Evolutionary conservation across 2,797 vertebrate species (phyloP).

Genomic region (Phrynocephalus guinanensis): DNA sequence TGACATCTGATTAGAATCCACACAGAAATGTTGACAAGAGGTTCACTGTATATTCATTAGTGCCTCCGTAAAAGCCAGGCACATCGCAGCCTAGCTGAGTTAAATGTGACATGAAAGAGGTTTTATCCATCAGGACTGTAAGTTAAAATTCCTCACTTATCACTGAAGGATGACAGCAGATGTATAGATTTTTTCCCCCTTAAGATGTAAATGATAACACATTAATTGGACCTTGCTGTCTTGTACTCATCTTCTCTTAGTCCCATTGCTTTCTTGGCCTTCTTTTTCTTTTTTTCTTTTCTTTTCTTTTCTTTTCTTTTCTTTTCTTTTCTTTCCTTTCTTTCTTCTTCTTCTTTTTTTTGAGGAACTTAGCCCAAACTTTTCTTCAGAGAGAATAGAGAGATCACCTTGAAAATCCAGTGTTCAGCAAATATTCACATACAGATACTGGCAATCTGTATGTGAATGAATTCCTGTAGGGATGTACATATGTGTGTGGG

Average conservation of each 20-base stretch:
- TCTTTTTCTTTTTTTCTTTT: too few relatives aligned
- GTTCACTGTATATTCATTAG: constrained; percentile 59
- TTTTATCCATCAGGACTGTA: constrained; percentile 63
- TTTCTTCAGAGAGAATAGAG: fast-evolving
- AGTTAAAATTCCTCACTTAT: constrained; percentile 58
- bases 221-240: constrained; percentile 50
- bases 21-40: constrained; percentile 37
- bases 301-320: too few relatives aligned
- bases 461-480: too few relatives aligned
- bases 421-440: not conserved
- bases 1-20: constrained; percentile 52
- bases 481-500: too few relatives aligned
- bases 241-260: constrained; percentile 8
- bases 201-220: constrained; percentile 36
- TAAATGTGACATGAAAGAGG: constrained; percentile 60
- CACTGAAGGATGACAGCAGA: constrained; percentile 45
- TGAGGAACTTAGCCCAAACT: not conserved
- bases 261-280: not conserved
- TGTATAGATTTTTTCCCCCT: constrained; percentile 51
- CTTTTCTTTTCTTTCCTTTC: too few relatives aligned
- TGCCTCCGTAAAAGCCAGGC: constrained; percentile 48
- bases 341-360: fast-evolving
- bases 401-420: not conserved
- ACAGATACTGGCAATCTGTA: not conserved
- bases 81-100: constrained; percentile 55